Evolutionary conservation across 2,113 vertebrate genomes (phyloP), one percentile per base, ranked within the genome.

Genomic region (Papio anubis): DNA sequence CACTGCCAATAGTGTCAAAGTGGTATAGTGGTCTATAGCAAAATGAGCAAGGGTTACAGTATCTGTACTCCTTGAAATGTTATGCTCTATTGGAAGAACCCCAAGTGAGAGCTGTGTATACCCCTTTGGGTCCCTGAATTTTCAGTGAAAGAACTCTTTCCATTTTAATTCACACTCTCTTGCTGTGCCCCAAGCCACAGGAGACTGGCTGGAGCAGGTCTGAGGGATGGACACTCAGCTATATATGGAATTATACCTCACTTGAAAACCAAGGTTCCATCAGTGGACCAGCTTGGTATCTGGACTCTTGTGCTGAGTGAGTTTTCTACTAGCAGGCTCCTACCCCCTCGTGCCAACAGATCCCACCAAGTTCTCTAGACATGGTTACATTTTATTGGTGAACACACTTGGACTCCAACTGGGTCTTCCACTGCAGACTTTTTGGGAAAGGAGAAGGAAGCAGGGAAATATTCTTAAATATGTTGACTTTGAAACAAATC

Each of bases 401-500:
- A 81, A 2, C 17, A 73, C 12, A 12, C 6, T 32, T 89, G 35
- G 32, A 66, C 57, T 81, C 43, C 52, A 82, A 38, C 16, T 81
- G 30, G 10, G 2, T 64, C 18, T 92, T 50, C 32, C 5, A 20
- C 25, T 64, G 40, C 35, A 52, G 45, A 35, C 35, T 32, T 90
- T 88, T 75, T 48, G 7, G 12, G 7, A 27, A 23, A 3, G 9
- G 20, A 8, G 20, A 4, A 5, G 3, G 9, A 78, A 75, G 40
- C 16, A 88, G 25, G 11, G 55, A 59, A 89, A 92, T 50, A 48
- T 94, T 75, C 57, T 87, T 94, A 84, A 66, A 18, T 95, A 50
- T 82, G 86, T 93, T 90, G 30, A 86, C 10, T 95, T 91, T 81
- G 73, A 85, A 96, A 52, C 45, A 93, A 52, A 32, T 14, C 1